Base-by-base conservation (phyloP, 2,888 invertebrate species). In the Panzeria rudis region DNA sequence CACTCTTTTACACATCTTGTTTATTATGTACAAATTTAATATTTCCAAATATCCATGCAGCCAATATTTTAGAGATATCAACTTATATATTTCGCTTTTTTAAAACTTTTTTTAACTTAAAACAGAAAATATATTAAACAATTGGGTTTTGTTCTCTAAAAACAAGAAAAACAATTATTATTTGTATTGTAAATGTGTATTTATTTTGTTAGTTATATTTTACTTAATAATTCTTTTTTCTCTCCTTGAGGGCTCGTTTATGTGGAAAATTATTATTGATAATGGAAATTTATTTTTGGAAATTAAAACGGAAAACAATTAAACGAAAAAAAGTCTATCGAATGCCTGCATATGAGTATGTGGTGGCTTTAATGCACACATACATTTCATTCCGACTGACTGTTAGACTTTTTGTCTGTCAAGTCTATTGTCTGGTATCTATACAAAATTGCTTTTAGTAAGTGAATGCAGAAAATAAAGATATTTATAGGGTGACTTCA, bases 51-150 rank as follows among this genome's bases (percentile, higher is more conserved):
- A 50, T 47, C 59, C 35, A 7, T 32, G 7, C 5, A 17, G 23
- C 23, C 25, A 8, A 35, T 38, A 7, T 62, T 23, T 62, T 25
- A 7, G 4, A 52, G 73, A 61, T 20, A 2, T 5, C 15, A 9
- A 35, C 44, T 38, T 9, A 50, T 80, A 64, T 68, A 61, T 81
- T 75, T 76, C 69, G 75, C 81, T 82, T 76, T 69, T 62, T 82
- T 29, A 4, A 25, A 17, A 69, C 54, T 47, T 64, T 56, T 47
- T 54, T 64, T 25, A 56, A 47, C 41, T 32, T 6, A 56, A 47
- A 72, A 47, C 13, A 6, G n/a, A 52, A 69, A 56, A 25, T 15
- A 54, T 11, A 4, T 25, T 32, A 56, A 17, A 29, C 5, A 38
- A 44, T 17, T 47, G 3, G 1, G 3, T 47, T 5, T n/a, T 5